Evolutionary conservation across 2,797 vertebrate genomes (phyloP).

Genomic region (Setipinna tenuifilis): DNA sequence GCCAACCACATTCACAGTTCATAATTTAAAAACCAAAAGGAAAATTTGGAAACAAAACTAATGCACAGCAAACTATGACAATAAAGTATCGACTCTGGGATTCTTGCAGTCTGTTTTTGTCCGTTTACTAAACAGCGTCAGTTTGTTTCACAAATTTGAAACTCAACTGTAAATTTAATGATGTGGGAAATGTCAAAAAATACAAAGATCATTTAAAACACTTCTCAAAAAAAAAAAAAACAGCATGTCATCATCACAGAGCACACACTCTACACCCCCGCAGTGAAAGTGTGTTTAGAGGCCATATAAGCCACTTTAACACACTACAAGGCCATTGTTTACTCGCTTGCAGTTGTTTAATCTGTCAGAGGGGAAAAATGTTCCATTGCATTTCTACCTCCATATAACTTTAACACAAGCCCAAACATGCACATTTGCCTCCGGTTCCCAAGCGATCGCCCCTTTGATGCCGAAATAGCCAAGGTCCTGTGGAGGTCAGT

Average conservation of each 20-base stretch:
- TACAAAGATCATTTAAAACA: background rate
- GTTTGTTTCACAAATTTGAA: too few species aligned
- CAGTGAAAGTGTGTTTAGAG: background rate
- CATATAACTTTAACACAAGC: slow-evolving; percentile 13
- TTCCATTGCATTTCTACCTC: background rate
- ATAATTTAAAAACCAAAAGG: background rate
- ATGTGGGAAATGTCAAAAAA: background rate
- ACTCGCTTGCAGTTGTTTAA: background rate
- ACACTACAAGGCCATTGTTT: background rate
- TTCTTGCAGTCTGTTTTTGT: background rate
- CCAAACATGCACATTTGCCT: slow-evolving; percentile 4
- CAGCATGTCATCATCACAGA: background rate
- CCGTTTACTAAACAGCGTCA: background rate
- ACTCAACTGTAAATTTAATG: background rate
- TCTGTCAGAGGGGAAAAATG: background rate
- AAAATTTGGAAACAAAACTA: background rate
- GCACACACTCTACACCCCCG: background rate
- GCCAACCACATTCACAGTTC: background rate
- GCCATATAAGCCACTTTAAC: background rate
- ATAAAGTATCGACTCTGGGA: background rate
- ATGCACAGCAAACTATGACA: background rate
- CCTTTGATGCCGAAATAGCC: slow-evolving; percentile 3
- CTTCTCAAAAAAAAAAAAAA: background rate
- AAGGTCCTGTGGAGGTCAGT: slow-evolving; percentile 16
- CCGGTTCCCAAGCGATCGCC: background rate